A percentile compares a stretch with the other conserved stretches of the same genome.
Evolutionary conservation across 1,140 invertebrate genomes (phyloP).

Genomic region (Himalopsyche phryganea): DNA sequence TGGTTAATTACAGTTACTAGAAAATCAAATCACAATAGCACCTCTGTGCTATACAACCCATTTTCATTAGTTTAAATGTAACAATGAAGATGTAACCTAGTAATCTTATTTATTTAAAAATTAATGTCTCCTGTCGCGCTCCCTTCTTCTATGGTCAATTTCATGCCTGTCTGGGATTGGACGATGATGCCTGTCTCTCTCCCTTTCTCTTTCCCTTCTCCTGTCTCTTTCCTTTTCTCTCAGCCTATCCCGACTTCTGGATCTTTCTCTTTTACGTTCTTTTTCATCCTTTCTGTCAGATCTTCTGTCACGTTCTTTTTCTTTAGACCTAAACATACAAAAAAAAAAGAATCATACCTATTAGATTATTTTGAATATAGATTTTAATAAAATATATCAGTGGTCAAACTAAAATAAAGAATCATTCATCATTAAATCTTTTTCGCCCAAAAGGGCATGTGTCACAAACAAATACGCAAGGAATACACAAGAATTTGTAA

Average conservation of each 20-base stretch:
- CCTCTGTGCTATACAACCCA: too few relatives aligned
- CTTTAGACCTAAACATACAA: slow-evolving; percentile 46
- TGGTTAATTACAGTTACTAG: too few relatives aligned
- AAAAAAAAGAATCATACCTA: slow-evolving; percentile 4
- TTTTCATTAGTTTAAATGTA: too few relatives aligned
- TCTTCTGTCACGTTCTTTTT: slow-evolving; percentile 54
- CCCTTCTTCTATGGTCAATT: slow-evolving; percentile 41
- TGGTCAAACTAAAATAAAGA: background rate
- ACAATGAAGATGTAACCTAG: too few relatives aligned
- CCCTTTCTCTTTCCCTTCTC: slow-evolving; percentile 45
- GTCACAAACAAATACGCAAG: background rate
- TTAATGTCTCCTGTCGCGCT: slow-evolving; percentile 44
- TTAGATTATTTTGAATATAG: slow-evolving; percentile 3
- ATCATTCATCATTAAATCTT: too few relatives aligned
- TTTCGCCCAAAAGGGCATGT: background rate
- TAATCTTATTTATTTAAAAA: too few relatives aligned
- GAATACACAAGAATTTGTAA: background rate
- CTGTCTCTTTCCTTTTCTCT: slow-evolving; percentile 46
- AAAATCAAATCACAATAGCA: too few relatives aligned
- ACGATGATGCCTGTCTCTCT: slow-evolving; percentile 44
- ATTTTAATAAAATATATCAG: background rate
- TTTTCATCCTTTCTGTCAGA: slow-evolving; percentile 50
- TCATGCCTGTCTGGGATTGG: slow-evolving; percentile 44
- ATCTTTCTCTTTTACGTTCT: slow-evolving; percentile 47
- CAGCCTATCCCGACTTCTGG: slow-evolving; percentile 49